phyloP scores from a whole-genome alignment of 2,888 invertebrate genomes.

The Anarsia innoxiella region DNA sequence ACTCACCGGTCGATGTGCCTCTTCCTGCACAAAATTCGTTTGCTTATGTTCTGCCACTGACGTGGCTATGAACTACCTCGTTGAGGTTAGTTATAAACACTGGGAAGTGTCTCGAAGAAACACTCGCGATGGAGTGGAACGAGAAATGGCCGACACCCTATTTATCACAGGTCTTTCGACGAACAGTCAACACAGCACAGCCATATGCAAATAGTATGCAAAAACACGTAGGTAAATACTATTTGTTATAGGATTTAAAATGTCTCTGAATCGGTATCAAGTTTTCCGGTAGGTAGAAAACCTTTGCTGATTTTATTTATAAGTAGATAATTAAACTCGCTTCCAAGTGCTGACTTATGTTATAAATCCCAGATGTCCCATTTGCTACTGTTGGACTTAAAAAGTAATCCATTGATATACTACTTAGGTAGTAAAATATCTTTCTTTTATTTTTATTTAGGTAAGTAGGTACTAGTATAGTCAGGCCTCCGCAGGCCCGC shows the following conservation, averaged over 20 bases:
- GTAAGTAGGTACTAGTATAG: no score
- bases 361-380: no score
- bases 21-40: constrained; percentile 26
- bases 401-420: no score
- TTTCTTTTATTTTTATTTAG: no score
- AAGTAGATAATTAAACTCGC: background rate
- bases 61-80: constrained; percentile 62
- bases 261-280: constrained; percentile 27
- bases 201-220: constrained; percentile 59
- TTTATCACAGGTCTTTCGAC: constrained; percentile 43
- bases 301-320: no score
- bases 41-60: constrained; percentile 53
- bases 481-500: no score
- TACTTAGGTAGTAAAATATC: no score
- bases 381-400: no score
- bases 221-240: constrained; percentile 57
- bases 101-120: constrained; percentile 37
- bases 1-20: constrained; percentile 54
- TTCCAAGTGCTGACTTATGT: no score
- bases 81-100: constrained; percentile 49
- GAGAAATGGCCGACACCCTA: constrained; percentile 32
- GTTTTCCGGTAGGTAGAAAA: constrained; percentile 15
- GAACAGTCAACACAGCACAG: constrained; percentile 48
- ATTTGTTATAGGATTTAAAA: constrained; percentile 53
- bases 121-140: constrained; percentile 60